phyloP scores from a whole-genome alignment of 2,888 invertebrate genomes.

The Sympetrum striolatum region DNA sequence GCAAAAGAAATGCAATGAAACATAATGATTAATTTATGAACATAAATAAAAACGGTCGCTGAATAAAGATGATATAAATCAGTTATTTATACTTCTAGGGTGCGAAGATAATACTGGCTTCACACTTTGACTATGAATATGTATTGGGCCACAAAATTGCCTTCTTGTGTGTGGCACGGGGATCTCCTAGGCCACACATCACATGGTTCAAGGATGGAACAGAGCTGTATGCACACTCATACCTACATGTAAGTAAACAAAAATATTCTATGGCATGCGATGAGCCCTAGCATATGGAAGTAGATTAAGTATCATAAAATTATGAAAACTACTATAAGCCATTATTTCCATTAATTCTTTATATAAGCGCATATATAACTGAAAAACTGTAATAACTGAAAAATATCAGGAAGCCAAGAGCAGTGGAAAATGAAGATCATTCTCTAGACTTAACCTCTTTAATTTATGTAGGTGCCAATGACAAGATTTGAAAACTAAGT shows the following conservation, averaged over 20 bases:
- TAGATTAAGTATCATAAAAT: too few species aligned
- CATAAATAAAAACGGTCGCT: not conserved
- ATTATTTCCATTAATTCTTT: too few species aligned
- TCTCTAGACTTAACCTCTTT: too few species aligned
- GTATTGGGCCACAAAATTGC: conserved; percentile 93
- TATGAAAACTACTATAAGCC: too few species aligned
- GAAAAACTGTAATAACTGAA: too few species aligned
- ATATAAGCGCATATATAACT: too few species aligned
- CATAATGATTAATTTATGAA: too few species aligned
- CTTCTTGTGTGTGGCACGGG: conserved; percentile 89
- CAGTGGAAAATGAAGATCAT: too few species aligned
- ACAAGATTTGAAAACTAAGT: too few species aligned
- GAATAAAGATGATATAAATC: not conserved
- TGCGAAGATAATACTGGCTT: conserved; percentile 85
- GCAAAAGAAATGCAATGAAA: too few species aligned
- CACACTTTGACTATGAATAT: conserved; percentile 93
- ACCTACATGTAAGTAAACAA: conserved; percentile 76
- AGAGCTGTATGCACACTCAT: conserved; percentile 88
- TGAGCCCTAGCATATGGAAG: not conserved
- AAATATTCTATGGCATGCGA: not conserved
- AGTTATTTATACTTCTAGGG: conserved; percentile 66
- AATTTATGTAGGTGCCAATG: too few species aligned
- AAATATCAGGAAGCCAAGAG: too few species aligned
- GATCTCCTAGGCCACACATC: conserved; percentile 87
- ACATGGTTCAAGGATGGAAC: conserved; percentile 97